Evolutionary conservation across 2,113 vertebrate species (phyloP), one percentile per base, ranked within the genome.

Genomic region (Lampris megalopsis): DNA sequence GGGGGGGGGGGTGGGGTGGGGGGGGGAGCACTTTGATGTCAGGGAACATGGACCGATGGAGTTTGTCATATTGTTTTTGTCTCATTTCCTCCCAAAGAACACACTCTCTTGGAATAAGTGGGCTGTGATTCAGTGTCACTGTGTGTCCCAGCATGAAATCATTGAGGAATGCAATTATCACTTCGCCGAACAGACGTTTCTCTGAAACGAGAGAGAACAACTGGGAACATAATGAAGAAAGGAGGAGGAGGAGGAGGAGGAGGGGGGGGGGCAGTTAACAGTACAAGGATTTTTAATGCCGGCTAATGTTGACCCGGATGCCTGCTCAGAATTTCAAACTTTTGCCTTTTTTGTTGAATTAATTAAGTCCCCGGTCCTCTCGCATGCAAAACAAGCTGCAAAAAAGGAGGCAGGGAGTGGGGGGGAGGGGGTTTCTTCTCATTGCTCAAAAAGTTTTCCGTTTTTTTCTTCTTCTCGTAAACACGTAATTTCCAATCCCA

Each of bases 151-250:
- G 89, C 89, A 79, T 91, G 91, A 88, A 90, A 85, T 88, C 89
- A 75, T 82, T 56, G 73, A 85, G 88, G 91, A 91, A 93, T 92
- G 89, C 89, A 92, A 92, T 93, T 92, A 93, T 91, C 92, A 91
- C 90, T 90, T 90, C 1, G 65, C 72, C 63, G 75, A 85, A 90
- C 82, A 86, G 82, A 89, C 75, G 71, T 80, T 85, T 83, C 66
- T 82, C 77, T 74, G 76, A 85, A 82, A 88, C 63, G 81, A 80
- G 76, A 86, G 81, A 5, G 62, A 88, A 85, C 67, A 80, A 87
- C 83, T 68, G 73, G 62, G 73, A 81, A 72, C 75, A 74, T 77
- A 64, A 66, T 67, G 61, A 70, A 49, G 57, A n/a, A 50, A 45
- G 1, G 35, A 11, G 8, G 40, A 45, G 52, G 68, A 47, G 70